Evolutionary conservation across 2,888 invertebrate genomes (phyloP), one percentile per base, ranked within the genome.

Genomic region (Ophraella communa): DNA sequence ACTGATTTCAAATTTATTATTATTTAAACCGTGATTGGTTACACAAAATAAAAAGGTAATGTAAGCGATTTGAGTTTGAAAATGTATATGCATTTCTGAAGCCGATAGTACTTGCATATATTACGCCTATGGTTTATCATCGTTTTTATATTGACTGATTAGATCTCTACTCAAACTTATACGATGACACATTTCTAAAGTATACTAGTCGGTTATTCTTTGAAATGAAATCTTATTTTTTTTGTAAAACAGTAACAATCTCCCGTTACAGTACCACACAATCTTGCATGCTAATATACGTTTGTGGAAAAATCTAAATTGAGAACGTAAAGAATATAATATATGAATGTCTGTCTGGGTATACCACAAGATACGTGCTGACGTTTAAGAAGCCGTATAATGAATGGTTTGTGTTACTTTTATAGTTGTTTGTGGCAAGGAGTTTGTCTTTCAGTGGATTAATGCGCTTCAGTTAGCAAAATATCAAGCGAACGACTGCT

Each of bases 351-450:
- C 49, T 24, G 49, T 51, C 49, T 51, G 17, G 49, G 49, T 51
- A 51, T 14, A 27, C 49, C 49, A 51, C 49, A 51, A 49, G 49
- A 51, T 51, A 27, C 49, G 49, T 51, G 49, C 49, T 51, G 49
- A 51, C 49, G 27, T 51, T 51, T 27, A 51, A 27, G 49, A 51
- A 51, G 17, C 49, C 27, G 49, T 51, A 51, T 51, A 51, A 51
- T 51, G 24, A 27, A 51, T 51, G 49, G 24, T 14, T 51, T 51
- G 49, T 51, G 27, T 51, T 51, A 51, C 49, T 51, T 51, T 51
- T 27, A 51, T 27, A 14, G 49, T 51, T 24, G 23, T 51, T 51
- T 51, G 49, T 51, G 49, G 49, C 27, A 27, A 51, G 49, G 18
- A 51, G 49, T 27, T 51, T 24, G 49, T 51, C 49, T 51, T 51